phyloP scores from a whole-genome alignment of 1,140 invertebrate species.

The Phthorimaea operculella region DNA sequence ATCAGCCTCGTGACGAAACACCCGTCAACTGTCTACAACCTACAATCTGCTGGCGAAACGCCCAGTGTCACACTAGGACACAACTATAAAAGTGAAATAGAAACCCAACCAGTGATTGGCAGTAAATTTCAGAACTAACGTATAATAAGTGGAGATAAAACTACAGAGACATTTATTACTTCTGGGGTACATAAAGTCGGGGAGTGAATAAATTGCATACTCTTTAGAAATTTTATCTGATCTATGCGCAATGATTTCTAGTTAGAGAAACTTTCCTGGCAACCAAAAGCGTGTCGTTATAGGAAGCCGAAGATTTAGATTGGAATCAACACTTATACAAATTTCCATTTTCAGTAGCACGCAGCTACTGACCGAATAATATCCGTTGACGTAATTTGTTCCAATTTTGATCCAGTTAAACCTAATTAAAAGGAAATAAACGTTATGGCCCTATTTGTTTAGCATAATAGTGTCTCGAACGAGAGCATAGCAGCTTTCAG shows the following conservation, averaged over 20 bases:
- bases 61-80: background rate
- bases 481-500: slow-evolving; percentile 24
- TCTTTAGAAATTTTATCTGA: too few relatives aligned
- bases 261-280: too few relatives aligned
- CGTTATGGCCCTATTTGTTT: background rate
- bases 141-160: too few relatives aligned
- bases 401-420: too few relatives aligned
- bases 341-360: slow-evolving; percentile 7
- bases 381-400: slow-evolving; percentile 9
- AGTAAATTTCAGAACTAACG: background rate
- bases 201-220: too few relatives aligned
- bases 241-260: too few relatives aligned
- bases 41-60: background rate
- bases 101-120: background rate
- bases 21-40: slow-evolving; percentile 11
- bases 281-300: too few relatives aligned
- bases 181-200: too few relatives aligned
- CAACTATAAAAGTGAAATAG: background rate
- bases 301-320: too few relatives aligned
- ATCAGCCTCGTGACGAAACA: slow-evolving; percentile 53
- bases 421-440: background rate
- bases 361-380: slow-evolving; percentile 10
- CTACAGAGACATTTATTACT: too few relatives aligned
- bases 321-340: background rate
- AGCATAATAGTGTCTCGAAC: slow-evolving; percentile 1